phyloP scores from a whole-genome alignment of 2,113 vertebrate species.

The Clarias magur region DNA sequence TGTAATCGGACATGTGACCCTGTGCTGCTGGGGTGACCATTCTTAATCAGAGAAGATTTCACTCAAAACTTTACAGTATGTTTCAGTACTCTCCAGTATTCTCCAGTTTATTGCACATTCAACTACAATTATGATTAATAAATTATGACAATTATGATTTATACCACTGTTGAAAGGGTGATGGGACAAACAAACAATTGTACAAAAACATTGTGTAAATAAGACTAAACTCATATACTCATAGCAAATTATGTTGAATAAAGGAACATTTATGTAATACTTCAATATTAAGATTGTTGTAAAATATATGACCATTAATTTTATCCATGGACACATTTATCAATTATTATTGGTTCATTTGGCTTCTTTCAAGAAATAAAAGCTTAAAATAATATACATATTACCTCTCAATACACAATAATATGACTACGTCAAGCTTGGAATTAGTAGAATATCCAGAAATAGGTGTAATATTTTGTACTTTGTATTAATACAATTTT shows the following conservation, averaged over 20 bases:
- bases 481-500: too few species aligned
- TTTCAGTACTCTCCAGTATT: too few species aligned
- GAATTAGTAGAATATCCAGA: not conserved
- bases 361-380: not conserved
- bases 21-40: constrained; percentile 89
- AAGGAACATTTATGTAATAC: not conserved
- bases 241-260: not conserved
- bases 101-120: too few species aligned
- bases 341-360: not conserved
- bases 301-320: not conserved
- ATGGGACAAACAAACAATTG: too few species aligned
- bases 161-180: too few species aligned
- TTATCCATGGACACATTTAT: not conserved
- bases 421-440: too few species aligned
- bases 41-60: not conserved
- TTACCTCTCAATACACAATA: too few species aligned
- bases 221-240: not conserved
- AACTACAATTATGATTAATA: too few species aligned
- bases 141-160: too few species aligned
- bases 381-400: not conserved
- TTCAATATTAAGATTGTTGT: not conserved
- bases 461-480: not conserved
- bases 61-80: too few species aligned
- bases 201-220: not conserved
- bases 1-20: constrained; percentile 86